Percentiles rank a stretch among this genome's conserved stretches.
Conservation (phyloP, 2,888 invertebrate genomes). For the Eucera pruinosa region DNA sequence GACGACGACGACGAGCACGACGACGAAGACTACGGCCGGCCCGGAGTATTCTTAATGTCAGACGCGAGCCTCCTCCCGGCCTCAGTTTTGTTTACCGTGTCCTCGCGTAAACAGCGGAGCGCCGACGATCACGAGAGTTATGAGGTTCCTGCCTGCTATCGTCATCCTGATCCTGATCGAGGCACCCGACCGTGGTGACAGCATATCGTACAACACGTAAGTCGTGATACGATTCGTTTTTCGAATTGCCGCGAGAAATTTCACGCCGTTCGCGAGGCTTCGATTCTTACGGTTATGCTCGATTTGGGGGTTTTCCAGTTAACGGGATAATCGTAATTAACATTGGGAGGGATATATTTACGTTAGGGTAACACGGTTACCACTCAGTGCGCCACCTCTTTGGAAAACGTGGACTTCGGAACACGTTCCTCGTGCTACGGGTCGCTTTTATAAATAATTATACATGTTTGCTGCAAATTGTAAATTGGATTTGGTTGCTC, state of each 20-base stretch:
- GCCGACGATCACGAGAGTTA: constrained; percentile 63
- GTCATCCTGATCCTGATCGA: constrained; percentile 76
- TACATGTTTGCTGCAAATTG: background rate
- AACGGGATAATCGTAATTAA: background rate
- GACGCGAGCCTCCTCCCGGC: constrained; percentile 61
- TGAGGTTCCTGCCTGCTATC: constrained; percentile 75
- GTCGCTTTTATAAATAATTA: background rate
- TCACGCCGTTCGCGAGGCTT: no score
- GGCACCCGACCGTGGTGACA: constrained; percentile 73
- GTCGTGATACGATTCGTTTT: no score
- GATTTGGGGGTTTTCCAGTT: no score
- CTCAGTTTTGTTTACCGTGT: constrained; percentile 70
- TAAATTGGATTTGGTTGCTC: background rate
- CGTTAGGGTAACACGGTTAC: no score
- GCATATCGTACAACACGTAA: constrained; percentile 80
- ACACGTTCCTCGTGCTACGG: background rate
- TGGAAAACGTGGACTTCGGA: constrained; percentile 20
- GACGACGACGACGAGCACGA: constrained; percentile 42
- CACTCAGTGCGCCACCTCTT: constrained; percentile 17
- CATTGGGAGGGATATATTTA: background rate
- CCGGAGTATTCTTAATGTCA: constrained; percentile 68
- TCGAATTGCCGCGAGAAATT: no score
- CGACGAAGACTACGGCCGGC: constrained; percentile 48
- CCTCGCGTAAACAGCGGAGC: constrained; percentile 66
- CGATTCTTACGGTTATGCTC: no score